Evolutionary conservation across 2,113 vertebrate species (phyloP), one percentile per base, ranked within the genome.

Genomic region (Oceanodroma tethys): DNA sequence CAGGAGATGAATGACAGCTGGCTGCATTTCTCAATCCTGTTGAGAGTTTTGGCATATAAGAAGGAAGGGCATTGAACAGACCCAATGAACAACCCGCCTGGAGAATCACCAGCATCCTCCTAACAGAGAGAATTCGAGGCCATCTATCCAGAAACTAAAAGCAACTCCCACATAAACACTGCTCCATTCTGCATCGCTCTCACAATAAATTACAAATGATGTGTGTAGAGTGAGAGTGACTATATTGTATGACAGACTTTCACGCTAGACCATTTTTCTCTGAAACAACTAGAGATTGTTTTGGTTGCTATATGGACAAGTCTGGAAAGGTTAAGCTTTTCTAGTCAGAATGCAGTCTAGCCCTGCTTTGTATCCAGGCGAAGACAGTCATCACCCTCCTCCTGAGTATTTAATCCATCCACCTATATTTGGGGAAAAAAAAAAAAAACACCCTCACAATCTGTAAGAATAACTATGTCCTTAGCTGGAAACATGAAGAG

Each of bases 121-220:
- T 76, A 92, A 91, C 50, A 79, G 75, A 78, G 72, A 74, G 80
- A 56, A 95, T 85, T 65, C 8, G 4, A 94, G 81, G 93, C 76
- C 91, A 94, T 45, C 88, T 92, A 82, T 58, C 81, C 83, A 87
- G 65, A 93, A 88, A 89, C 65, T 85, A 89, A 79, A 93, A 94
- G 78, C 66, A 95, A 60, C 84, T 94, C 94, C 81, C 81, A 89
- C 73, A 81, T 42, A 89, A 91, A 75, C 70, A 79, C 74, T 59
- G 45, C 20, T 90, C 70, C 53, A 58, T 75, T 86, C 76, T 88
- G 68, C 50, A 87, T 3, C 1, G 1, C 43, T 65, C 81, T 95
- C 70, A 71, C 83, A 89, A 89, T 63, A 91, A 91, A 91, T 67
- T 52, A 86, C 76, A 70, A 86, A 76, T 0, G 2, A 74, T 27